Conservation (phyloP, 1,140 invertebrate genomes). For the Aricia agestis region DNA sequence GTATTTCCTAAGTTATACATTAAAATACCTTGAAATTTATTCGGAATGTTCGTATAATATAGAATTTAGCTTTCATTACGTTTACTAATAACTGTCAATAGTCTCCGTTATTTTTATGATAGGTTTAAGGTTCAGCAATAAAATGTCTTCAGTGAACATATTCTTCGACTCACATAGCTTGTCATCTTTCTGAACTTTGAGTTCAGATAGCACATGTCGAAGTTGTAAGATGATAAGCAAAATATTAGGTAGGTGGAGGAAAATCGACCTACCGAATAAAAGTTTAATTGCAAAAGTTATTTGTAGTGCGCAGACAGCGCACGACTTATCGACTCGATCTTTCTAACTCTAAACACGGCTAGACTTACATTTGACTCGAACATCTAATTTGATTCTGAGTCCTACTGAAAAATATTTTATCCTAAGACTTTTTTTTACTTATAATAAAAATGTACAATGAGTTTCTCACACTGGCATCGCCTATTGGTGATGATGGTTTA, state of each 20-base stretch:
- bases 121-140: neutral
- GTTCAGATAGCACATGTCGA: slow-evolving; percentile 22
- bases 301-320: slow-evolving; percentile 54
- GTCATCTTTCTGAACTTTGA: slow-evolving; percentile 5
- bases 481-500: no score
- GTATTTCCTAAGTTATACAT: no score
- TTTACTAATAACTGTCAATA: no score
- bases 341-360: slow-evolving; percentile 31
- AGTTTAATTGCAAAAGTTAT: slow-evolving; percentile 70
- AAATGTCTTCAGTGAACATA: neutral
- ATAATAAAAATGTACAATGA: no score
- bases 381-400: slow-evolving; percentile 27
- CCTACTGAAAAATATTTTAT: neutral
- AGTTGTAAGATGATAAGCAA: slow-evolving; percentile 45
- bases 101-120: no score
- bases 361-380: slow-evolving; percentile 24
- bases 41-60: no score
- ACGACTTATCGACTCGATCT: slow-evolving; percentile 34
- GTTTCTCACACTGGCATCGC: no score
- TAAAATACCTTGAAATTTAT: no score
- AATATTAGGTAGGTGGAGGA: slow-evolving; percentile 46
- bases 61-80: no score
- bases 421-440: neutral
- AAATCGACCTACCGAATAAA: slow-evolving; percentile 60
- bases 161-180: neutral